A percentile compares a stretch with the other conserved stretches of the same genome.
Evolutionary conservation across 2,797 vertebrate species (phyloP).

Genomic region (Anabas testudineus): DNA sequence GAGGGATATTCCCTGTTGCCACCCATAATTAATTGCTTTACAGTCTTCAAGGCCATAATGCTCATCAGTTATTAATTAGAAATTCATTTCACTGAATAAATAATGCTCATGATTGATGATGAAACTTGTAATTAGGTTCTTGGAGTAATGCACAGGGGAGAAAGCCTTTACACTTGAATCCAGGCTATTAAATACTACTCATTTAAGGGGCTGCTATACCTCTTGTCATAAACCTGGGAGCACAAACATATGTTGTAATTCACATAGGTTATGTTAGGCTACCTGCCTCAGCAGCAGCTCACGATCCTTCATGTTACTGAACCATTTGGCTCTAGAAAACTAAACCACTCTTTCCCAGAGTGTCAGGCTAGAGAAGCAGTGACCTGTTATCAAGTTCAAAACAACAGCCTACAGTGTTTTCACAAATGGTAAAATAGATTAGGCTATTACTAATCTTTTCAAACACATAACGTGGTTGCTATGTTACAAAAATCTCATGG

Average conservation of each 20-base stretch:
- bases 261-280: constrained; percentile 92
- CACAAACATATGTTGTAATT: constrained; percentile 87
- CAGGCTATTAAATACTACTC: constrained; percentile 87
- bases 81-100: constrained; percentile 99
- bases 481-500: constrained; percentile 89
- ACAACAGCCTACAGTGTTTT: constrained; percentile 82
- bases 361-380: constrained; percentile 33
- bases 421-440: constrained; percentile 87
- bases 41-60: constrained; percentile 98
- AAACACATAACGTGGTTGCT: constrained; percentile 91
- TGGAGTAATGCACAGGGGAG: constrained; percentile 90
- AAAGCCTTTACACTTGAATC: constrained; percentile 87
- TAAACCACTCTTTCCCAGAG: constrained; percentile 47
- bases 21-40: constrained; percentile 96
- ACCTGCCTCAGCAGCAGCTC: constrained; percentile 83
- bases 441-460: constrained; percentile 94
- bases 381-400: constrained; percentile 48
- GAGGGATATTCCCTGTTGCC: constrained; percentile 90
- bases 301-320: constrained; percentile 48
- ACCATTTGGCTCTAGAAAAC: constrained; percentile 54
- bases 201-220: constrained; percentile 84
- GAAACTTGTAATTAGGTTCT: constrained; percentile 99
- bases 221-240: constrained; percentile 73
- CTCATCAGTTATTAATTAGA: constrained; percentile 99
- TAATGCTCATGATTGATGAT: constrained; percentile 99